Base-by-base conservation (phyloP, 2,797 vertebrate species). In the Antrozous pallidus region DNA sequence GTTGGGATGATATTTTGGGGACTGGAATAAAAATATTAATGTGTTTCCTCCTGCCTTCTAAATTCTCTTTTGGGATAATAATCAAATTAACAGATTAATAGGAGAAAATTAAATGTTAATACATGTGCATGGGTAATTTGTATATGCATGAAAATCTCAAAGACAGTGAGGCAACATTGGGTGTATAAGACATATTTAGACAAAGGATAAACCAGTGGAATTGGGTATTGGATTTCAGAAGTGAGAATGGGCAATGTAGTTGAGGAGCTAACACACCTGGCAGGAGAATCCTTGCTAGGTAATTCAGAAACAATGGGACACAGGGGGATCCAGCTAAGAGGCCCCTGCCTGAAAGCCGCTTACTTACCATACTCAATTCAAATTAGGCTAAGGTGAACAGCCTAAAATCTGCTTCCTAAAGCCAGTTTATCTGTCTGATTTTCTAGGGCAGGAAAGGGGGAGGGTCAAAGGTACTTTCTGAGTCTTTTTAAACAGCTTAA, bases 1-100 rank as follows among this genome's bases (percentile, higher is more conserved):
- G 88, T 91, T 96, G 96, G 95, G 96, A 96, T 16, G 33, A 20
- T 18, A 33, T 96, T 26, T 42, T 36, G 13, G 12, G 8, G 12
- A 33, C 42, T 47, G 16, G 2, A 42, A 45, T 8, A 36, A 81
- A 65, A 45, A 42, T 61, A 40, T 1, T 6, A 31, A n/a, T 31
- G 24, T 18, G 22, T 61, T 61, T n/a, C 38, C 40, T 65, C 22
- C 7, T 61, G 14, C 79, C 40, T 56, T 45, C 79, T 63, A 65
- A 47, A 20, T 47, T 65, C 13, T 63, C 14, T 40, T 65, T 22
- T 47, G 31, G 42, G 58, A 42, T 65, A 47, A 82, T 82, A 10
- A 82, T 33, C 58, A 65, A 33, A 65, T 33, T 45, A 77, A 54
- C n/a, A 36, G 31, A 33, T 42, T 33, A 33, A 82, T 8, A 10